phyloP scores from a whole-genome alignment of 2,113 vertebrate species.

The Aptenodytes patagonicus region DNA sequence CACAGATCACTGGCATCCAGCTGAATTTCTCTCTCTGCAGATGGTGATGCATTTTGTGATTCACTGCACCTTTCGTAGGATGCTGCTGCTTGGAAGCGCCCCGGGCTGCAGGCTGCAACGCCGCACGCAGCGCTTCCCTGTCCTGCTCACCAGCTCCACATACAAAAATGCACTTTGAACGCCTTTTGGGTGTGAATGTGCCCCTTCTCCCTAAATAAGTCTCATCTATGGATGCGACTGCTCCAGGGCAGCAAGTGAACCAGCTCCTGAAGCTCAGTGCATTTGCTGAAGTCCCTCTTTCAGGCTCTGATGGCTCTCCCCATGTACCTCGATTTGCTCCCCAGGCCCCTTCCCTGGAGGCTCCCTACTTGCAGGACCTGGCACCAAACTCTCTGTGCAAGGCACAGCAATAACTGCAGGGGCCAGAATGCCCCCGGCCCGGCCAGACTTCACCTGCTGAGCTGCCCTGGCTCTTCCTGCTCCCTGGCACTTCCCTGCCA shows the following conservation, averaged over 20 bases:
- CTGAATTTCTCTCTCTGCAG: neutral
- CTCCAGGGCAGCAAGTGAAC: neutral
- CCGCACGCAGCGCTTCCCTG: rapidly evolving
- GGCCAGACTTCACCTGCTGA: neutral
- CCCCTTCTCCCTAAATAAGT: neutral
- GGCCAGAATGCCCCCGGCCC: neutral
- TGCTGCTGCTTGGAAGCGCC: neutral
- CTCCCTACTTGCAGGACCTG: neutral
- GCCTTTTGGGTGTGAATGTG: neutral
- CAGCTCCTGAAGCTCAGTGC: neutral
- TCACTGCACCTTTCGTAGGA: neutral
- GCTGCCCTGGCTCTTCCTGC: neutral
- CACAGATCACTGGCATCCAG: neutral
- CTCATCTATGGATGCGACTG: neutral
- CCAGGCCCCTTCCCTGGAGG: neutral
- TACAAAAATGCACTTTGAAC: neutral
- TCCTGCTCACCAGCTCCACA: neutral
- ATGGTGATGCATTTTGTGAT: neutral
- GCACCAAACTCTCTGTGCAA: neutral
- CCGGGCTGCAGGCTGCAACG: neutral
- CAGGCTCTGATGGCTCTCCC: rapidly evolving
- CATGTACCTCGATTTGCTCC: neutral
- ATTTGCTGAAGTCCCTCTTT: neutral
- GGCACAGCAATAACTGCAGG: neutral
- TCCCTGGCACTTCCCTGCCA: neutral